Evolutionary conservation across 2,797 vertebrate species (phyloP), one percentile per base, ranked within the genome.

Genomic region (Poeciliopsis gracilis): DNA sequence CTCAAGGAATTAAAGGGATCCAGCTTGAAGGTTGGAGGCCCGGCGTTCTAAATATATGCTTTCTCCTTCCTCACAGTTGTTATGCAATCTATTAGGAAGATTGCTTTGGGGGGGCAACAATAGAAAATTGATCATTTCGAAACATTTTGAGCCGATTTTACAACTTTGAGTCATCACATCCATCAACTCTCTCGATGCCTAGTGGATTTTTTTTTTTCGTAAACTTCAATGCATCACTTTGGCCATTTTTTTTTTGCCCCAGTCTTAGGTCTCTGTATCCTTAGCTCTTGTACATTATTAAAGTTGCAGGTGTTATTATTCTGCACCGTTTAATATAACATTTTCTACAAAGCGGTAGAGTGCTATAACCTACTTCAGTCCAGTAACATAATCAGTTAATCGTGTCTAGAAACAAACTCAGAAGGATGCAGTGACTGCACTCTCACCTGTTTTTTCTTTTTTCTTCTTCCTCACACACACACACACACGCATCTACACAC

Each of bases 11-110:
- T 82, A 86, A 81, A 84, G 82, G 83, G 81, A 90, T 86, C 73
- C 77, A 82, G 86, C 80, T 81, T 86, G 87, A 89, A 86, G 86
- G 87, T 90, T 88, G 84, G 81, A 91, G 86, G 88, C 81, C 80
- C 76, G 59, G 0, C 20, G 11, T 77, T 86, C 82, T 86, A 89
- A 91, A 91, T 91, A 89, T 83, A 90, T 77, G 72, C 75, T 82
- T 59, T 53, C 75, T 79, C 86, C 76, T 72, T 82, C 75, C 66
- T 82, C 77, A 83, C 76, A n/a, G 77, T 87, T 76, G 76, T 91
- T 91, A 91, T 73, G 83, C 82, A 90, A 92, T 80, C 86, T 71
- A 16, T 76, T 51, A 79, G 71, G 70, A 75, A 3, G 46, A 43
- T 36, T 20, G n/a, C 41, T 47, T 33, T 43, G 12, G 1, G n/a